phyloP scores from a whole-genome alignment of 2,113 vertebrate species.

The Tinamus guttatus region DNA sequence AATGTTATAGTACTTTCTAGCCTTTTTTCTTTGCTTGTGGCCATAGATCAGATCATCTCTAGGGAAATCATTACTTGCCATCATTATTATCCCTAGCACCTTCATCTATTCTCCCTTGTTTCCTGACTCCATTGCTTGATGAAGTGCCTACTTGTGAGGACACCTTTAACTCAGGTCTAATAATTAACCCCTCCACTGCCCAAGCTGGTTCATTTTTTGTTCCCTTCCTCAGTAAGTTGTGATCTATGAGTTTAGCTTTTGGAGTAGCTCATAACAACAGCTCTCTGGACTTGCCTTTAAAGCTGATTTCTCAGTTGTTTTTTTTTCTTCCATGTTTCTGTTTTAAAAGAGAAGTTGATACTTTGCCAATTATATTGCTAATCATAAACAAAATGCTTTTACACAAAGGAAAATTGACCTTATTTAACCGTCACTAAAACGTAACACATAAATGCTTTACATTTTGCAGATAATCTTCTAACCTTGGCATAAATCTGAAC shows the following conservation, averaged over 20 bases:
- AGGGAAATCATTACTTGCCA: slow-evolving; percentile 98
- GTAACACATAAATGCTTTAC: neutral
- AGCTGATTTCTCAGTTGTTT: neutral
- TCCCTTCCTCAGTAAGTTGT: neutral
- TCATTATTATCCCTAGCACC: slow-evolving; percentile 93
- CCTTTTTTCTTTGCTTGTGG: slow-evolving; percentile 88
- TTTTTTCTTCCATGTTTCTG: neutral
- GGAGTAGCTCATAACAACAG: slow-evolving; percentile 19
- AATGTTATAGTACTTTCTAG: slow-evolving; percentile 83
- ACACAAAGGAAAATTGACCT: slow-evolving; percentile 38
- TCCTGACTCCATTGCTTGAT: slow-evolving; percentile 89
- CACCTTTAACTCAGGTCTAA: slow-evolving; percentile 81
- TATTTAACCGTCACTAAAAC: slow-evolving; percentile 45
- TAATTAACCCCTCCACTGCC: slow-evolving; percentile 83
- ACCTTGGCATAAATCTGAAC: neutral
- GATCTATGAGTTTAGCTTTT: slow-evolving; percentile 45
- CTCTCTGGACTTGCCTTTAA: neutral
- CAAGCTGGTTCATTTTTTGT: slow-evolving; percentile 12
- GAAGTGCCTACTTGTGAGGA: slow-evolving; percentile 82
- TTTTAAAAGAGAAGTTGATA: slow-evolving; percentile 19
- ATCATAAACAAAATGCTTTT: slow-evolving; percentile 59
- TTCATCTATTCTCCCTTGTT: slow-evolving; percentile 93
- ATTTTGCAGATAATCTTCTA: slow-evolving; percentile 4
- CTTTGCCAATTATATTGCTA: slow-evolving; percentile 19
- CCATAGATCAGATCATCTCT: slow-evolving; percentile 94